Conservation (phyloP, 1,140 invertebrate species). For the Pseudachorutes palmiensis region DNA sequence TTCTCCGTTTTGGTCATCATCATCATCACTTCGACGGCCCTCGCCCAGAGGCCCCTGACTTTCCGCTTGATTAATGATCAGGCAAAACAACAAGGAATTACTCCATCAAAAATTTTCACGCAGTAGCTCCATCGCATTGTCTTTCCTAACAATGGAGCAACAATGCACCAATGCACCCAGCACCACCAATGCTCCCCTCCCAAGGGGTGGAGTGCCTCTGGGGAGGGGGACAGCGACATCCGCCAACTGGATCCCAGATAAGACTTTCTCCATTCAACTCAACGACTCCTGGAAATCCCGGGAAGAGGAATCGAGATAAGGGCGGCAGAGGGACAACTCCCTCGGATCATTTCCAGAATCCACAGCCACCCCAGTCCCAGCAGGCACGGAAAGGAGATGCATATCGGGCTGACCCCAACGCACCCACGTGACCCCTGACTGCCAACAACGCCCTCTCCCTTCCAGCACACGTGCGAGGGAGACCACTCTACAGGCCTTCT, state of each 20-base stretch:
- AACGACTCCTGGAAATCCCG: slow-evolving; percentile 21
- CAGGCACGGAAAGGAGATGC: too few species aligned
- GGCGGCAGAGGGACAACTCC: slow-evolving; percentile 19
- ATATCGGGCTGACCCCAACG: too few species aligned
- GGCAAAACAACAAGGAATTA: slow-evolving; percentile 38
- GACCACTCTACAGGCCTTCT: too few species aligned
- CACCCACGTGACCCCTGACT: too few species aligned
- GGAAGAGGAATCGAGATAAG: slow-evolving; percentile 26
- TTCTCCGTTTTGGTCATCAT: slow-evolving; percentile 31
- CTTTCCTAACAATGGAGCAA: neutral
- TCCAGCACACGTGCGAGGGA: too few species aligned
- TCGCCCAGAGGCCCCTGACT: slow-evolving; percentile 24
- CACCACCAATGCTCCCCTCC: too few species aligned
- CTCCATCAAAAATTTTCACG: slow-evolving; percentile 36
- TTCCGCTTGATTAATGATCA: slow-evolving; percentile 39
- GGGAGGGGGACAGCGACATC: neutral
- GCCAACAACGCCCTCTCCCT: too few species aligned
- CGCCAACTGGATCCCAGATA: neutral
- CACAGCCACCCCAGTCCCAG: too few species aligned
- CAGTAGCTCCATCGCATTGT: slow-evolving; percentile 25
- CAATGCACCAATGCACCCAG: neutral
- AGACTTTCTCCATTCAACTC: neutral
- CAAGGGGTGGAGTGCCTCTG: too few species aligned
- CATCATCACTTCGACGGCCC: slow-evolving; percentile 16
- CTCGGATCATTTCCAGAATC: too few species aligned